phyloP scores from a whole-genome alignment of 2,113 vertebrate genomes.

The Pedionomus torquatus region DNA sequence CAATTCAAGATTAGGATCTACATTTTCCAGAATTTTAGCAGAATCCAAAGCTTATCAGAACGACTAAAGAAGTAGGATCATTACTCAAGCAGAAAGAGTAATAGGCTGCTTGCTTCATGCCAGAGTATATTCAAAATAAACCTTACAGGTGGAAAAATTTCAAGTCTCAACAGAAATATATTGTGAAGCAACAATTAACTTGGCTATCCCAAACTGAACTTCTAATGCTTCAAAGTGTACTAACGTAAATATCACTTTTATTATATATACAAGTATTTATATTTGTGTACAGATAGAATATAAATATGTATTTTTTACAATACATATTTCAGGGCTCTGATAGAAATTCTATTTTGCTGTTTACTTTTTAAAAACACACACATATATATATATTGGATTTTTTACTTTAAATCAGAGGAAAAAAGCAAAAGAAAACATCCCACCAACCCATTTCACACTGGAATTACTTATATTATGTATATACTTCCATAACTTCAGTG shows the following conservation, averaged over 20 bases:
- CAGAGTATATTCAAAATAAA: neutral
- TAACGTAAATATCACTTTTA: neutral
- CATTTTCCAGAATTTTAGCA: neutral
- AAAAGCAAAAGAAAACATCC: neutral
- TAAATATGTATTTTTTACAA: neutral
- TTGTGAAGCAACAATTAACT: neutral
- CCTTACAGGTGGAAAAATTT: neutral
- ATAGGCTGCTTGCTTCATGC: neutral
- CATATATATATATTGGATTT: neutral
- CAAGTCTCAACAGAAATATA: neutral
- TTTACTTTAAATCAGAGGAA: neutral
- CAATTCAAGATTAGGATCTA: neutral
- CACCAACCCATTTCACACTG: neutral
- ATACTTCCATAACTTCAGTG: neutral
- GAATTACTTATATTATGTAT: neutral
- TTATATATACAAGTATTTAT: neutral
- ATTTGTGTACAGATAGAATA: neutral
- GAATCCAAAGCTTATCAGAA: neutral
- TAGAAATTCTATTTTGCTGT: neutral
- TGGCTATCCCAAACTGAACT: neutral
- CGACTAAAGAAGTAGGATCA: neutral
- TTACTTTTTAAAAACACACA: neutral
- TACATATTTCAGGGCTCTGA: neutral
- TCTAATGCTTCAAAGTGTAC: slow-evolving; percentile 4
- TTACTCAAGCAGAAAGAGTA: neutral